phyloP scores from a whole-genome alignment of 2,797 vertebrate species.

The Sebastes hubbsi region DNA sequence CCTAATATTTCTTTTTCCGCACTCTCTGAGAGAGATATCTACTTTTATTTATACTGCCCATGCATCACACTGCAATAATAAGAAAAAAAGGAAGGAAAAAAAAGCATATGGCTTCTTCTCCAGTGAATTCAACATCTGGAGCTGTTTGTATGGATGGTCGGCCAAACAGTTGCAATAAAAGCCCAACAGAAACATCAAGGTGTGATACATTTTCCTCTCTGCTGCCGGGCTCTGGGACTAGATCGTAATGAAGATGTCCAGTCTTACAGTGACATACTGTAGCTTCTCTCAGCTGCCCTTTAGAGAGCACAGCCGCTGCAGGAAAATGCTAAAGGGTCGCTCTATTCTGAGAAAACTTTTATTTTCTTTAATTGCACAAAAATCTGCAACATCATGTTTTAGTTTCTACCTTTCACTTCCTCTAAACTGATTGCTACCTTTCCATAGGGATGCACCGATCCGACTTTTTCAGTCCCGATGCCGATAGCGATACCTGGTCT shows the following conservation, averaged over 20 bases:
- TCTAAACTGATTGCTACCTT: neutral
- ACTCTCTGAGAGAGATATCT: slow-evolving; percentile 27
- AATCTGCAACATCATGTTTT: neutral
- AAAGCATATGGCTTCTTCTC: slow-evolving; percentile 37
- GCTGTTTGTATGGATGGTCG: slow-evolving; percentile 55
- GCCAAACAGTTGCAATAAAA: slow-evolving; percentile 54
- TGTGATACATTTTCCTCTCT: slow-evolving; percentile 43
- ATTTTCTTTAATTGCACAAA: slow-evolving; percentile 4
- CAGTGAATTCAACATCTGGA: slow-evolving; percentile 64
- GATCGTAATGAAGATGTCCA: slow-evolving; percentile 64
- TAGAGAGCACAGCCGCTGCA: slow-evolving; percentile 29
- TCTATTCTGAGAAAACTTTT: neutral
- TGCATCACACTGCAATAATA: slow-evolving; percentile 50
- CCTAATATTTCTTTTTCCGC: slow-evolving; percentile 32
- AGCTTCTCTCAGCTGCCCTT: slow-evolving; percentile 37
- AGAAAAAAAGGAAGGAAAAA: neutral
- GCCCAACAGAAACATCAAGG: slow-evolving; percentile 45
- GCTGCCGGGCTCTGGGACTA: slow-evolving; percentile 29
- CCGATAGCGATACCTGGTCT: accelerated
- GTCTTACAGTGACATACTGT: slow-evolving; percentile 34
- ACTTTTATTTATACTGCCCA: slow-evolving; percentile 25
- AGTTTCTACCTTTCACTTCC: neutral
- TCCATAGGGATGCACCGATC: neutral
- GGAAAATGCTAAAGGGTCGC: slow-evolving; percentile 17
- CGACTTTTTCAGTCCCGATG: neutral